Evolutionary conservation across 2,888 invertebrate genomes (phyloP).

Genomic region (Drosophila suboccidentalis): DNA sequence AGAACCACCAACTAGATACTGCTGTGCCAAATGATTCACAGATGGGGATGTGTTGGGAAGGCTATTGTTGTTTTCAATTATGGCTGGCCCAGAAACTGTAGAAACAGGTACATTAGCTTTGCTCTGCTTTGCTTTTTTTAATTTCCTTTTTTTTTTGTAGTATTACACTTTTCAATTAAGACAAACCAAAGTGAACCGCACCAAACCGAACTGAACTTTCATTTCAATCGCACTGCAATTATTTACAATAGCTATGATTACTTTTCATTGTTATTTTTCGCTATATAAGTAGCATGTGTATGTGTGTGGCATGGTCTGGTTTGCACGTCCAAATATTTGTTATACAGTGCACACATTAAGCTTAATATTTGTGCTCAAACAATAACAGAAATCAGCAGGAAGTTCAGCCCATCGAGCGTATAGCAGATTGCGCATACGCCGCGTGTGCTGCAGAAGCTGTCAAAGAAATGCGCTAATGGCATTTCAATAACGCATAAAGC

Average conservation of each 20-base stretch:
- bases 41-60: conserved; percentile 8
- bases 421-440: conserved; percentile 66
- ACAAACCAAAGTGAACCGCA: conserved; percentile 15
- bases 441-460: conserved; percentile 24
- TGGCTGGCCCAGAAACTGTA: conserved; percentile 10
- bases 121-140: conserved; percentile 23
- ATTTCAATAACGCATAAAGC: conserved; percentile 67
- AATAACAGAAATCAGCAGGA: conserved; percentile 37
- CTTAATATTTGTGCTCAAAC: conserved; percentile 50
- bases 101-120: conserved; percentile 50
- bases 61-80: conserved; percentile 29
- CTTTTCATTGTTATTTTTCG: conserved; percentile 51
- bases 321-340: conserved; percentile 43
- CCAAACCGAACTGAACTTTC: conserved; percentile 50
- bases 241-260: conserved; percentile 57
- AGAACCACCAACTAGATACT: conserved; percentile 67
- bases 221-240: conserved; percentile 50
- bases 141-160: conserved; percentile 15
- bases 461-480: conserved; percentile 68
- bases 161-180: conserved; percentile 35
- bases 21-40: conserved; percentile 58
- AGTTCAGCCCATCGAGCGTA: conserved; percentile 4
- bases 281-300: conserved; percentile 6
- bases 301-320: conserved; percentile 25
- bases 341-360: conserved; percentile 44